These are phyloP conservation scores for Ciconia nigra DNA, from an alignment of 2,797 vertebrate genomes.

Conservation along the genomic window DNA sequence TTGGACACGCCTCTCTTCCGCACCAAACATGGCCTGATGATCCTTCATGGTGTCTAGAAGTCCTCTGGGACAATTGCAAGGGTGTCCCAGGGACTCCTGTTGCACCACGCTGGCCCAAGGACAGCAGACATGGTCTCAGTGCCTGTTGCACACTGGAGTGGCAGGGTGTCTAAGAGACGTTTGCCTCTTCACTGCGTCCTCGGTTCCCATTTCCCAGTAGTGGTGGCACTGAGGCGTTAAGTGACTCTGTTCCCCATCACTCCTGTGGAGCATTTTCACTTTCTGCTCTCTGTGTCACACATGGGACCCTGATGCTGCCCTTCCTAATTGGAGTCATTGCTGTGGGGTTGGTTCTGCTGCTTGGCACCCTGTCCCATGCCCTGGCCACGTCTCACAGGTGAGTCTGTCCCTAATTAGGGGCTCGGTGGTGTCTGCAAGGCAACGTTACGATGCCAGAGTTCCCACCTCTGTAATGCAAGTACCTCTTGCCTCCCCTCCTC, in stretches of 20 bases:
- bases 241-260: background rate
- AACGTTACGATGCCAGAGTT: background rate
- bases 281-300: background rate
- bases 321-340: background rate
- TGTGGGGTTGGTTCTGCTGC: background rate
- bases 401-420: background rate
- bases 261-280: background rate
- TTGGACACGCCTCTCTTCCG: background rate
- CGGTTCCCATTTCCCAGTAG: background rate
- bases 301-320: background rate
- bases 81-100: background rate
- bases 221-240: accelerated
- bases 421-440: background rate
- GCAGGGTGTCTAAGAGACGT: accelerated
- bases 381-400: background rate
- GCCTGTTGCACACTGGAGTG: background rate
- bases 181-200: background rate
- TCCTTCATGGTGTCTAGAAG: background rate
- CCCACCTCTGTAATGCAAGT: background rate
- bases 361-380: background rate
- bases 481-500: background rate
- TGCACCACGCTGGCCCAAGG: background rate
- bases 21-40: background rate
- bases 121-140: background rate
- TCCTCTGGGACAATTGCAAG: background rate